Evolutionary conservation across 2,888 invertebrate genomes (phyloP), one percentile per base, ranked within the genome.

Genomic region (Ischnus inquisitorius): DNA sequence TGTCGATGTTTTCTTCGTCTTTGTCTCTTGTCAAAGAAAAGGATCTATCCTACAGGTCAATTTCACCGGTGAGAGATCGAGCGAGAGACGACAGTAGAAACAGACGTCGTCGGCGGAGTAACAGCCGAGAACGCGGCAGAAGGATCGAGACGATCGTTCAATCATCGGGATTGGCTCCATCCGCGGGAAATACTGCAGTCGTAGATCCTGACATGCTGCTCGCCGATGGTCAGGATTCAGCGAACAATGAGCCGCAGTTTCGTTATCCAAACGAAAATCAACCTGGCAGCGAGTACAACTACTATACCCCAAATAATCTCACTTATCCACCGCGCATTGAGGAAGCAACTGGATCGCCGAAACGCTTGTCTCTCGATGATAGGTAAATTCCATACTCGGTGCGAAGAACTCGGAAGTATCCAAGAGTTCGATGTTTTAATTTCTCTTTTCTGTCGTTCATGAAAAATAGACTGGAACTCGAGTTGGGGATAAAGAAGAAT

Each of bases 361-460:
- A 95, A 90, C 93, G 95, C 75, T 91, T 95, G 14, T 95, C 96
- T 0, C 92, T 96, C 8, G 96, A 96, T 83, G 95, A 95, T 86
- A 93, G 96, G 89, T 93, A 87, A 84, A 60, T 69, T 48, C 8
- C 16, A n/a, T 67, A 22, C 43, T 65, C 34, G 4, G 8, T 5
- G 6, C 6, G 34, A 8, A 34, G 8, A 34, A 34, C 34, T 34
- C 34, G 34, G 8, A 34, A 6, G 4, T 6, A 34, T 34, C 8
- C 6, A 8, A 6, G 6, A 6, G 69, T 62, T 72, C 34, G 14
- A 43, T 39, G 43, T 51, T 78, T 12, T 6, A 14, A 48, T 74
- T 72, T 51, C 67, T 78, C 3, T 80, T 1, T 69, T 60, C 67
- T 75, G 68, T 34, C 34, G 34, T 34, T 34, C 4, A 34, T 34